Evolutionary conservation across 1,140 invertebrate species (phyloP), one percentile per base, ranked within the genome.

Genomic region (Whitmania pigra): DNA sequence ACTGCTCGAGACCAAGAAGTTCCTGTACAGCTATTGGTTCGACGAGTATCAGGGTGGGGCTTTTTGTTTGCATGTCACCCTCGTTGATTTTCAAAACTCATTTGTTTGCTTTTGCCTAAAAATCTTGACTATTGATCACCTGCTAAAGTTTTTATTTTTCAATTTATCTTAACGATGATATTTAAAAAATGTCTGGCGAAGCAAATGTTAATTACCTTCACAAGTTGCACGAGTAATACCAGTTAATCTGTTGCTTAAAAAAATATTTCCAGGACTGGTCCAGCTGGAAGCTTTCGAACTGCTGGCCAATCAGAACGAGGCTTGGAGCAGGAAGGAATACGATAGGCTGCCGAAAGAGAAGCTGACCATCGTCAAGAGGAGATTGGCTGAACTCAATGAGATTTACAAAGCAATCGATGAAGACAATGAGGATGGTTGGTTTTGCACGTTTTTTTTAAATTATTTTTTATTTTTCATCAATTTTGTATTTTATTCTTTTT

Each of bases 281-380:
- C 90, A 93, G 80, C 83, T 92, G 63, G 92, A 94, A 84, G 92
- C 91, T 0, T 79, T 94, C 25, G 91, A 93, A 83, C 91, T 94
- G 85, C 80, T 94, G 3, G 93, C 91, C 0, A 89, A 88, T 77
- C 89, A 92, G 79, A 89, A 89, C 74, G 87, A 86, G 74, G 77
- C 77, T 22, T 78, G 78, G 71, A 77, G 81, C 7, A 78, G 80
- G 68, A 74, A 76, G 6, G 57, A 80, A 22, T 68, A 82, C 36
- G 74, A 75, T 17, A 71, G 75, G 6, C 72, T 79, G 73, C 67
- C 78, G 13, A 71, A 75, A 20, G 77, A 78, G 40, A 72, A 20
- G 57, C 78, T 22, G 70, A 71, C 3, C 31, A 27, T 2, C 71
- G 80, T 1, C 77, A 80, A 73, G 73, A 63, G 15, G 22, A 71